A percentile compares a stretch with the other conserved stretches of the same genome.
phyloP scores from a whole-genome alignment of 2,888 invertebrate species.

The Theristus sp. region DNA sequence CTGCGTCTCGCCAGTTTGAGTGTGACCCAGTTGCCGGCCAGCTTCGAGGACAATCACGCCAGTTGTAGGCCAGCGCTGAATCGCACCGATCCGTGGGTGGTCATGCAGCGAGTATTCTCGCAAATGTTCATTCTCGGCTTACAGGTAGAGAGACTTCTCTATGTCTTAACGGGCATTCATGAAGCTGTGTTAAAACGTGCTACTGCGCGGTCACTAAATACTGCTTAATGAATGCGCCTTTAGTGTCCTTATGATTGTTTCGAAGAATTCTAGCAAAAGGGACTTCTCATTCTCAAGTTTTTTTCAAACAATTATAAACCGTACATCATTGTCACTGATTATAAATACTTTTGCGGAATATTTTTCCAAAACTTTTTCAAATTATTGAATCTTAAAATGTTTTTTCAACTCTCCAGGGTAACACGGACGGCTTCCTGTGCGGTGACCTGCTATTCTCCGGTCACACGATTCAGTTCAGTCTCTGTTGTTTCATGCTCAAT shows the following conservation, averaged over 20 bases:
- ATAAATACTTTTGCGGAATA: no score
- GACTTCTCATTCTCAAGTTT: no score
- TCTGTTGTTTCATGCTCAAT: conserved; percentile 14
- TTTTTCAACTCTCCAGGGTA: conserved; percentile 13
- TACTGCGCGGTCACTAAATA: no score
- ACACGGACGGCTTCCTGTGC: conserved; percentile 15
- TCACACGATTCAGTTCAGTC: conserved; percentile 17
- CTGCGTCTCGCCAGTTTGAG: not conserved
- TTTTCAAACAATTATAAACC: no score
- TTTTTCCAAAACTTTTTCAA: no score
- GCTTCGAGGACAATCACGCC: conserved; percentile 17
- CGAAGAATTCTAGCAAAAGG: no score
- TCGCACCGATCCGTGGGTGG: conserved; percentile 8
- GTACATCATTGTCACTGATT: no score
- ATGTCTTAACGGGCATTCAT: not conserved
- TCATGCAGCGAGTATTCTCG: conserved; percentile 15
- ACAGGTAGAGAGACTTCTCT: conserved; percentile 11
- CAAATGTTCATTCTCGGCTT: conserved; percentile 25
- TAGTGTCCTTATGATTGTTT: no score
- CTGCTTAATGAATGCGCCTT: no score
- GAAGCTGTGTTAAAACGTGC: not conserved
- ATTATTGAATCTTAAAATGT: not conserved
- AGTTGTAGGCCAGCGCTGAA: conserved; percentile 15
- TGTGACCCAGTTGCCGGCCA: conserved; percentile 14
- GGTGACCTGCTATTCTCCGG: conserved; percentile 20